Conservation (phyloP, 2,888 invertebrate genomes). For the Athrips mouffetella region DNA sequence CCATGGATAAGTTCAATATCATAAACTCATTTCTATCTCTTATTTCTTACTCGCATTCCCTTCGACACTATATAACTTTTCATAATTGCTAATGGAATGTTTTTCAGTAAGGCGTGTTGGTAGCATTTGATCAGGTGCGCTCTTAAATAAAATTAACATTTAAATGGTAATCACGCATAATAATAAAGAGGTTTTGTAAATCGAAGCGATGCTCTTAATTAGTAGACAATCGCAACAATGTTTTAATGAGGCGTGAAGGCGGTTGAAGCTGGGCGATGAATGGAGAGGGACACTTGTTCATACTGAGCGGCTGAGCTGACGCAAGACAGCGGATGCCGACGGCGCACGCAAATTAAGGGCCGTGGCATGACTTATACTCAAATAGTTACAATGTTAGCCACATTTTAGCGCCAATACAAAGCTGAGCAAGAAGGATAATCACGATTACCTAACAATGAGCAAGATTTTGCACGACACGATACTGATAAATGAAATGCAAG, state of each 20-base stretch:
- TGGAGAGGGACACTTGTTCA: conserved; percentile 55
- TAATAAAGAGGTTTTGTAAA: conserved; percentile 69
- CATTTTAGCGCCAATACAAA: too few relatives aligned
- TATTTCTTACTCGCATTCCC: too few relatives aligned
- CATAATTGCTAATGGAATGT: conserved; percentile 32
- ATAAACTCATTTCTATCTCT: too few relatives aligned
- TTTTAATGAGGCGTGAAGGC: conserved; percentile 55
- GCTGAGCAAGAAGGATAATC: too few relatives aligned
- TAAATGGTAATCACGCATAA: conserved; percentile 76
- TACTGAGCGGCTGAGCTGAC: conserved; percentile 42
- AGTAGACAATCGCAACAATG: conserved; percentile 62
- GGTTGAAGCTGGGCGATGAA: conserved; percentile 49
- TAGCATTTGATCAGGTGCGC: conserved; percentile 64
- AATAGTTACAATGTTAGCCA: background rate
- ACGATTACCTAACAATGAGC: too few relatives aligned
- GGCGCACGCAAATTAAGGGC: conserved; percentile 5
- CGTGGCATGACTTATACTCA: background rate
- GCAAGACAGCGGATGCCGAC: conserved; percentile 34
- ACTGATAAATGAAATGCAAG: too few relatives aligned
- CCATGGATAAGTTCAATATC: too few relatives aligned
- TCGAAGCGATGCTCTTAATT: conserved; percentile 65
- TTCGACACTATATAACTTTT: background rate
- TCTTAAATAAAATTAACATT: conserved; percentile 74
- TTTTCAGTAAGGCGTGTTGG: conserved; percentile 33
- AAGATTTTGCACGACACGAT: too few relatives aligned